A percentile compares a stretch with the other conserved stretches of the same genome.
Evolutionary conservation across 2,797 vertebrate genomes (phyloP).

Genomic region (Clarias fuscus): DNA sequence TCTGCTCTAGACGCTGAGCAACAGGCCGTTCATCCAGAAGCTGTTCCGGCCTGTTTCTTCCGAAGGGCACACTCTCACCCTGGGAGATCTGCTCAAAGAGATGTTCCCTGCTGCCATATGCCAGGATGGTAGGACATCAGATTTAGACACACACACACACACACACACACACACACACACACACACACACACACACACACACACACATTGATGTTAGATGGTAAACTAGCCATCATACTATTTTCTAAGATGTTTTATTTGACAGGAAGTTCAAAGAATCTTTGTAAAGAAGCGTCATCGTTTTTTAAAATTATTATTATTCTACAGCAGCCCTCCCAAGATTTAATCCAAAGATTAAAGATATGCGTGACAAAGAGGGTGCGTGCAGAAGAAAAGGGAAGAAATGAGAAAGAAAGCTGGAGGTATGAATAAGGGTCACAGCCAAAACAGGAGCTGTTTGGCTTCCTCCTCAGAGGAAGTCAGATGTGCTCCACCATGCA

Average conservation of each 20-base stretch:
- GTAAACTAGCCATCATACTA: background rate
- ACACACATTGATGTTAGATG: conserved; percentile 20
- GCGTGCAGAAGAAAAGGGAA: conserved; percentile 1
- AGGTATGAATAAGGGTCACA: conserved; percentile 50
- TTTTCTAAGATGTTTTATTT: conserved; percentile 29
- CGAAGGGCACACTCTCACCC: conserved; percentile 84
- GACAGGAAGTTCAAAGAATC: conserved; percentile 29
- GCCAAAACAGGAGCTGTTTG: conserved; percentile 74
- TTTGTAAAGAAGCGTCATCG: background rate
- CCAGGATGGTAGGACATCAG: conserved; percentile 77
- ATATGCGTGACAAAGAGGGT: conserved; percentile 33
- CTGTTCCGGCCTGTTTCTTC: conserved; percentile 88
- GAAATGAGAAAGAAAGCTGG: conserved; percentile 35
- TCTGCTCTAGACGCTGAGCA: conserved; percentile 79
- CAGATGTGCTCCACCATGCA: conserved; percentile 72
- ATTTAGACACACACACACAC: background rate
- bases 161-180: conserved; percentile 9
- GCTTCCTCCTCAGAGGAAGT: conserved; percentile 70
- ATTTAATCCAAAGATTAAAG: conserved; percentile 49
- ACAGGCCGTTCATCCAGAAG: conserved; percentile 95
- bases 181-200: background rate
- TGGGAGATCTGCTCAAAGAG: conserved; percentile 91
- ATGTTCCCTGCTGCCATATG: conserved; percentile 82
- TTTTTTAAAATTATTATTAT: background rate
- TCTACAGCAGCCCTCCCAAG: background rate